Percentiles rank a stretch among this genome's conserved stretches.
These are phyloP conservation scores for Palythoa grandis DNA, from an alignment of 92 coral and sea anemone species.

Conservation along the genomic window DNA sequence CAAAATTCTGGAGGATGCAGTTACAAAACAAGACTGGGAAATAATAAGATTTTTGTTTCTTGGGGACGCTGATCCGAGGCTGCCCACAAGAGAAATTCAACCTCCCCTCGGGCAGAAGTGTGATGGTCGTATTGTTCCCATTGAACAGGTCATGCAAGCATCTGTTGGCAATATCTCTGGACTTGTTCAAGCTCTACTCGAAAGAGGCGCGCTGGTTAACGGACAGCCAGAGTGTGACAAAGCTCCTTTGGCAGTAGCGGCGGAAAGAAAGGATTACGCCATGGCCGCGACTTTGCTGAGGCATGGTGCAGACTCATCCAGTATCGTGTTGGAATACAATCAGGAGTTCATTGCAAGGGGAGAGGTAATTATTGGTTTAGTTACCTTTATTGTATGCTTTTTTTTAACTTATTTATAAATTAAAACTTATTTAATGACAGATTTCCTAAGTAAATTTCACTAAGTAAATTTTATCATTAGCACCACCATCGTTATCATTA, in stretches of 20 bases:
- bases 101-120: conserved; percentile 34
- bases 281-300: conserved; percentile 63
- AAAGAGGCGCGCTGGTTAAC: conserved; percentile 51
- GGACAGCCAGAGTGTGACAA: conserved; percentile 51
- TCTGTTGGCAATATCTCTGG: conserved; percentile 41
- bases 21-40: conserved; percentile 43
- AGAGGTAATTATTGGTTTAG: conserved; percentile 14
- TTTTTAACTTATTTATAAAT: no score
- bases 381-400: not conserved
- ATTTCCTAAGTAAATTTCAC: no score
- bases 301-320: conserved; percentile 63
- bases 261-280: conserved; percentile 51
- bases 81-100: not conserved
- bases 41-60: conserved; percentile 55
- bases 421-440: no score
- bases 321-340: conserved; percentile 43
- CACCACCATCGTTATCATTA: not conserved
- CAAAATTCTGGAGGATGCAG: conserved; percentile 55
- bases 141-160: conserved; percentile 61
- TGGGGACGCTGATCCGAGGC: conserved; percentile 30
- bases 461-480: no score
- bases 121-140: conserved; percentile 55
- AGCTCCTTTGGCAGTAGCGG: conserved; percentile 61
- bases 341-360: conserved; percentile 32
- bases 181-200: conserved; percentile 52